Conservation (phyloP, 2,888 invertebrate species). For the Theretra japonica region DNA sequence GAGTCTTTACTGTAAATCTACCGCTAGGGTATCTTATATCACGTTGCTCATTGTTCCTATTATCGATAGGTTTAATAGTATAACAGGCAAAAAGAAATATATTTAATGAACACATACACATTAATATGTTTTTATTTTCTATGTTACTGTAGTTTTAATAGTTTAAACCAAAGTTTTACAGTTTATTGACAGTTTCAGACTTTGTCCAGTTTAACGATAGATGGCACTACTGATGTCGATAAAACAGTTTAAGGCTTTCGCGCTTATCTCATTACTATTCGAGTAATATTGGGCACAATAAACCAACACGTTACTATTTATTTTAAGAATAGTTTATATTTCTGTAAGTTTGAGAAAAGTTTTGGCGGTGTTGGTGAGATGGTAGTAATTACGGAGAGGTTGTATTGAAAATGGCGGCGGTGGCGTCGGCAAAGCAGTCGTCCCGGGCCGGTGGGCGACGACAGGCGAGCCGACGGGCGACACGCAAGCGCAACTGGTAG, state of each 20-base stretch:
- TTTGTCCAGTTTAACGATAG: conserved; percentile 43
- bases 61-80: background rate
- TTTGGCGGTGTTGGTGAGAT: background rate
- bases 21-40: background rate
- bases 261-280: conserved; percentile 37
- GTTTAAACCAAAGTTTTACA: background rate
- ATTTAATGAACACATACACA: background rate
- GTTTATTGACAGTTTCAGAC: background rate
- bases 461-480: conserved; percentile 67
- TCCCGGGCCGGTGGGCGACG: conserved; percentile 63
- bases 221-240: conserved; percentile 55
- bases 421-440: conserved; percentile 71
- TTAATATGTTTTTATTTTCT: background rate
- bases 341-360: background rate
- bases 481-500: conserved; percentile 84
- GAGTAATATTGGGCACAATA: background rate
- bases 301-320: background rate
- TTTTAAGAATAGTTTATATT: background rate
- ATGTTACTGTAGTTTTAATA: background rate
- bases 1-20: background rate
- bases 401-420: conserved; percentile 66
- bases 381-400: conserved; percentile 44
- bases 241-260: conserved; percentile 69
- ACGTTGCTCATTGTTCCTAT: background rate
- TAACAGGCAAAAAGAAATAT: background rate